Evolutionary conservation across 92 coral and sea anemone genomes (phyloP).

Genomic region (Pocillopora grandis): DNA sequence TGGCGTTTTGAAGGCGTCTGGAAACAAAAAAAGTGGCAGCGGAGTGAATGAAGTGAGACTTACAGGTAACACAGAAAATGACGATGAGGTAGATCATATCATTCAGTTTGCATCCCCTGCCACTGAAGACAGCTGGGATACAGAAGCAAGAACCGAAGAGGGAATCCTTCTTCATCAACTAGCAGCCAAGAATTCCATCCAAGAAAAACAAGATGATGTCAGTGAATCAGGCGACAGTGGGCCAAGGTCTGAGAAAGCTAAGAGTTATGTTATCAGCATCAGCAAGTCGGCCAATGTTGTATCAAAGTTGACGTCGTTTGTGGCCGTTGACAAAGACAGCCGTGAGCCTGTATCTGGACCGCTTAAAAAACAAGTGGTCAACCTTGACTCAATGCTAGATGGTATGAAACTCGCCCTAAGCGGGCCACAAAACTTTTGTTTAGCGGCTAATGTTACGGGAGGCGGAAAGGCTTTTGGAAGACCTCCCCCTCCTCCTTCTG

Average conservation of each 20-base stretch:
- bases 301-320: constrained; percentile 74
- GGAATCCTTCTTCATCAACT: constrained; percentile 57
- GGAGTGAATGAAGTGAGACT: neutral
- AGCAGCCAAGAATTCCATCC: constrained; percentile 74
- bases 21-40: no score
- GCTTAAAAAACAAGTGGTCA: constrained; percentile 24
- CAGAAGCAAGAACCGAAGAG: constrained; percentile 6
- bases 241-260: constrained; percentile 8
- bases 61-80: constrained; percentile 12
- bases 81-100: constrained; percentile 34
- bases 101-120: constrained; percentile 32
- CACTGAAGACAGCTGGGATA: neutral
- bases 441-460: neutral
- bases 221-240: constrained; percentile 6
- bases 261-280: constrained; percentile 47
- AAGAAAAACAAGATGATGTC: constrained; percentile 51
- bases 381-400: no score
- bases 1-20: neutral
- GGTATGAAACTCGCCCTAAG: no score
- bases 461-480: neutral
- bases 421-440: no score
- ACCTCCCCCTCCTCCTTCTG: neutral
- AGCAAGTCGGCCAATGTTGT: constrained; percentile 76
- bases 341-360: constrained; percentile 61
- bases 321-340: constrained; percentile 75